Percentiles rank a stretch among this genome's conserved stretches.
phyloP scores from a whole-genome alignment of 2,113 vertebrate genomes.

The Heliornis fulica region DNA sequence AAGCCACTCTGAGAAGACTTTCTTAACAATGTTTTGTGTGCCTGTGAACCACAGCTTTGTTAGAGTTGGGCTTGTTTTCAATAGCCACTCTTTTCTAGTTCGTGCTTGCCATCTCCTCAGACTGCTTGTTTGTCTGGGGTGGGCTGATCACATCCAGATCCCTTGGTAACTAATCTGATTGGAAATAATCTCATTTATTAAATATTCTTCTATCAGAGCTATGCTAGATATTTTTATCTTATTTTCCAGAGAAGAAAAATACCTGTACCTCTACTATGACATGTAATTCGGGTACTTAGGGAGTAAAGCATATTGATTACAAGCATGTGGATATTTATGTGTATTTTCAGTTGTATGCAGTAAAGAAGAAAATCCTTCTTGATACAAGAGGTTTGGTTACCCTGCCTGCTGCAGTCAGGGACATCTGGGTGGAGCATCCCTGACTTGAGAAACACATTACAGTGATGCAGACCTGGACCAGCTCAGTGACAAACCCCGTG shows the following conservation, averaged over 20 bases:
- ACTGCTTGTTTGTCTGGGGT: not conserved
- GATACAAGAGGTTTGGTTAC: not conserved
- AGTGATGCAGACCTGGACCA: not conserved
- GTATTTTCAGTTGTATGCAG: too few species aligned
- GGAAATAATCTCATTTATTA: not conserved
- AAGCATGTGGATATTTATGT: not conserved
- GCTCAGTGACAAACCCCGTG: rapidly evolving
- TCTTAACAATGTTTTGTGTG: not conserved
- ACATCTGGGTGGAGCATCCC: not conserved
- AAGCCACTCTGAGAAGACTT: not conserved
- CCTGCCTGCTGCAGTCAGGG: not conserved
- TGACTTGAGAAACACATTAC: rapidly evolving
- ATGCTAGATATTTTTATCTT: not conserved
- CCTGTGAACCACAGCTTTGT: not conserved
- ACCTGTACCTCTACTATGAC: not conserved
- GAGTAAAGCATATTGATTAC: not conserved
- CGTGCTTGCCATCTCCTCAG: not conserved
- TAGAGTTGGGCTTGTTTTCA: not conserved
- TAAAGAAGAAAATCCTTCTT: not conserved
- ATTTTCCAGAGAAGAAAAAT: not conserved
- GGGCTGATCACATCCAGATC: not conserved
- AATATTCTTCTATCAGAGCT: not conserved
- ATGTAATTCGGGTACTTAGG: not conserved
- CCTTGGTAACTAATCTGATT: not conserved
- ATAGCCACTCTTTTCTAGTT: not conserved